These are phyloP conservation scores for Pseudopodoces humilis DNA, from an alignment of 2,113 vertebrate genomes.

Conservation along the genomic window DNA sequence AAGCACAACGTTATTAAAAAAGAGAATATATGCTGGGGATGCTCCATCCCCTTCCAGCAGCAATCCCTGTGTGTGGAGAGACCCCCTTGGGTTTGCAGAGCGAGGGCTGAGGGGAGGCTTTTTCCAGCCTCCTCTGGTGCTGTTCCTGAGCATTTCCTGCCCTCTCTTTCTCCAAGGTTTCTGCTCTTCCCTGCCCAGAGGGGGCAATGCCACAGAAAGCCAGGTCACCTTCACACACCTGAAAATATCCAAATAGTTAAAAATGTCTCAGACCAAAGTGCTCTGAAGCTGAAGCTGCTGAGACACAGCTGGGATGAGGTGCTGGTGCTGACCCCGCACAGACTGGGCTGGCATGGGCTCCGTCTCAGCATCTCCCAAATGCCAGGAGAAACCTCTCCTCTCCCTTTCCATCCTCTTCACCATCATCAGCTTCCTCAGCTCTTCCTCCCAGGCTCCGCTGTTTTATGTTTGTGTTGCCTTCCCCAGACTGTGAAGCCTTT, in stretches of 20 bases:
- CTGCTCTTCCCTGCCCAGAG: neutral
- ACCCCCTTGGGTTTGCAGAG: neutral
- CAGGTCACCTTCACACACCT: neutral
- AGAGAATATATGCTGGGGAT: neutral
- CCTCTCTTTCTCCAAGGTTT: neutral
- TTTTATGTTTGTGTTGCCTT: neutral
- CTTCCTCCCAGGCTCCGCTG: neutral
- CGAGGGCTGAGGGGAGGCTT: neutral
- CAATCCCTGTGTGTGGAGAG: neutral
- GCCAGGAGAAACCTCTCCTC: neutral
- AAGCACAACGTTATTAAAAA: constrained; percentile 8
- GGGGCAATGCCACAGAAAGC: fast-evolving
- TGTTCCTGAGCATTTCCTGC: neutral
- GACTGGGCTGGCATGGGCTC: neutral
- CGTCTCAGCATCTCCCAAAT: neutral
- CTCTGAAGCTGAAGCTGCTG: neutral
- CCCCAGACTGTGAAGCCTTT: neutral
- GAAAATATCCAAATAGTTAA: neutral
- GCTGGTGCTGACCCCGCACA: neutral
- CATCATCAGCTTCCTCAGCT: neutral
- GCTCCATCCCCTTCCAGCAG: neutral
- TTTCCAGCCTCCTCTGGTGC: neutral
- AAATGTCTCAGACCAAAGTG: neutral
- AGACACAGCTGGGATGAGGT: neutral
- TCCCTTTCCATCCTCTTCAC: neutral